phyloP scores from a whole-genome alignment of 2,113 vertebrate genomes.

The Brachypteracias leptosomus region DNA sequence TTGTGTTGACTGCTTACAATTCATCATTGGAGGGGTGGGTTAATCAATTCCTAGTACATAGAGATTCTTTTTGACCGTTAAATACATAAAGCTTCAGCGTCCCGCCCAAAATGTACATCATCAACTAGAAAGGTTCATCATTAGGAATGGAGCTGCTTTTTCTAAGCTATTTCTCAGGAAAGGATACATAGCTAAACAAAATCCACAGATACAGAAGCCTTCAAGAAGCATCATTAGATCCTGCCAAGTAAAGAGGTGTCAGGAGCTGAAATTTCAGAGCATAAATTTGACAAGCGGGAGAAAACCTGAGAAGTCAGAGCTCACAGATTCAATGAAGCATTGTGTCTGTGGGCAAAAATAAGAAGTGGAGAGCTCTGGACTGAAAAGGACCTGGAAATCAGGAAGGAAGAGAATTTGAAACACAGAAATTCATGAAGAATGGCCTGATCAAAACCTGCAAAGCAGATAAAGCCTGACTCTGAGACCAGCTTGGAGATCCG shows the following conservation, averaged over 20 bases:
- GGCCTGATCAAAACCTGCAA: neutral
- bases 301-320: neutral
- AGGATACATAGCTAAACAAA: neutral
- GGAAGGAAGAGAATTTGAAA: neutral
- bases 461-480: neutral
- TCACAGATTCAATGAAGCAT: constrained; percentile 4
- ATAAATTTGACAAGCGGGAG: neutral
- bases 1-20: neutral
- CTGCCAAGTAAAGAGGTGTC: neutral
- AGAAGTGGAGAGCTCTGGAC: neutral
- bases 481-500: neutral
- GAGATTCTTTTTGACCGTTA: neutral
- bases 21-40: neutral
- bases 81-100: rapidly evolving
- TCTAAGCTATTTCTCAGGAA: neutral
- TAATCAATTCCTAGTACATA: neutral
- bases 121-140: neutral
- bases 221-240: neutral
- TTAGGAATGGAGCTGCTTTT: neutral
- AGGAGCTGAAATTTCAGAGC: constrained; percentile 3
- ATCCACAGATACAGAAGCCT: neutral
- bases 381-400: neutral
- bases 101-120: neutral
- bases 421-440: neutral
- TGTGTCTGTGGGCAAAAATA: neutral